Evolutionary conservation across 2,888 invertebrate species (phyloP), one percentile per base, ranked within the genome.

Genomic region (Cryptocephalus primarius): DNA sequence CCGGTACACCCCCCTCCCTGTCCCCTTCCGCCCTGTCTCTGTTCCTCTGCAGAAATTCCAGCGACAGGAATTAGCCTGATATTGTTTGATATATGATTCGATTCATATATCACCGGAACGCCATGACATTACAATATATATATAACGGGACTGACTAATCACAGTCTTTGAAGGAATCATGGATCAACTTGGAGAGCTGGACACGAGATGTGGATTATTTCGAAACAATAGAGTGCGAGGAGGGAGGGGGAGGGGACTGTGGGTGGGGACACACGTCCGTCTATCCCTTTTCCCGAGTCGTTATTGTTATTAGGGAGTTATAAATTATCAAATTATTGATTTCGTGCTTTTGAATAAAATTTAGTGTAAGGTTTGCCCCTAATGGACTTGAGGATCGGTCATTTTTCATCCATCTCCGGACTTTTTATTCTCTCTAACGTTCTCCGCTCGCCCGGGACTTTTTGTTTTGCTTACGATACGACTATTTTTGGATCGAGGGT

Each of bases 21-120:
- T n/a, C 36, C 36, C 36, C 36, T 12, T n/a, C 36, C 36, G 2
- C 36, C 6, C 36, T n/a, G 11, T 6, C 36, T n/a, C 36, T 22
- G 22, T 22, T 6, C 6, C 22, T 22, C 22, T 22, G 22, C 22
- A 22, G 22, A 22, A 22, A 22, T 22, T 22, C 22, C 22, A 22
- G 22, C 22, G 22, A 22, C 22, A n/a, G 3, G 36, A 36, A 36
- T 36, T 36, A 36, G 36, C 36, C 12, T 36, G 62, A 63, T 65
- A 64, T 60, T 60, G 60, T 62, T 64, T 65, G 66, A 66, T 65
- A 64, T 66, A 65, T 65, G 64, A 64, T 60, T 63, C 64, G 63
- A 62, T 60, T 63, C 67, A 67, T 67, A 67, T 65, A 67, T 67
- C 67, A 65, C 58, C 57, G 60, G 59, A 49, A 57, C 60, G 57